Percentiles rank a stretch among this genome's conserved stretches.
These are phyloP conservation scores for Nannobrachium achirus DNA, from an alignment of 2,113 vertebrate genomes.

Conservation along the genomic window DNA sequence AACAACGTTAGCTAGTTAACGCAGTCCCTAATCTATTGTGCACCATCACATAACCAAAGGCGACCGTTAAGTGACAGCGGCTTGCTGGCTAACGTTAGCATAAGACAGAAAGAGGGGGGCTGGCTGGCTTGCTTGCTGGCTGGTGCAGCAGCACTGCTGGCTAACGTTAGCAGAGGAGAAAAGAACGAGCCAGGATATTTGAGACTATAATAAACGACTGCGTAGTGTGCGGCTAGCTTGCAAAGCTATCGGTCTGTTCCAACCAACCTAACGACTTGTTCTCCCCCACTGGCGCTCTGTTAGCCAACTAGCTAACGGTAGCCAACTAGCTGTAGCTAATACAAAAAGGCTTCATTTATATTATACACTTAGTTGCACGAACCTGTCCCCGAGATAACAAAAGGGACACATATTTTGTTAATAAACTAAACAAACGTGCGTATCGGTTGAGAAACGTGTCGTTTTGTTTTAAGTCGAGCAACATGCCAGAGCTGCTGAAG, in stretches of 20 bases:
- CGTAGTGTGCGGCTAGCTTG: conserved; percentile 71
- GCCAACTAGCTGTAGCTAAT: conserved; percentile 70
- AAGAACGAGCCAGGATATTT: conserved; percentile 29
- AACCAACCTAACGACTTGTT: conserved; percentile 69
- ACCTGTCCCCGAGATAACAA: too few species aligned
- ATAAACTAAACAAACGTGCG: too few species aligned
- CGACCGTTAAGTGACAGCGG: conserved; percentile 22
- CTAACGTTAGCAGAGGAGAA: conserved; percentile 14
- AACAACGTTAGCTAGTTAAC: conserved; percentile 15
- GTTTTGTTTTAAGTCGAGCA: too few species aligned
- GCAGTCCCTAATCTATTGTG: not conserved
- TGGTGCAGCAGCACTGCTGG: not conserved
- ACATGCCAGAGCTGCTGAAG: too few species aligned
- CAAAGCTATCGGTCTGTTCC: conserved; percentile 61
- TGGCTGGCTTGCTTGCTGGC: too few species aligned
- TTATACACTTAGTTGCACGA: too few species aligned
- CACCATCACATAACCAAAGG: conserved; percentile 34
- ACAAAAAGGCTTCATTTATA: not conserved
- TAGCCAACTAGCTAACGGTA: conserved; percentile 66
- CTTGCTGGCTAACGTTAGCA: conserved; percentile 23
- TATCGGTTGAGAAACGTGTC: too few species aligned
- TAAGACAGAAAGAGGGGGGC: not conserved
- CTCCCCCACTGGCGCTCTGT: conserved; percentile 54
- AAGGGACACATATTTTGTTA: too few species aligned
- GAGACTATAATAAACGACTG: conserved; percentile 60